Base-by-base conservation (phyloP, 1,140 invertebrate species). In the Panagrolaimus sp. region DNA sequence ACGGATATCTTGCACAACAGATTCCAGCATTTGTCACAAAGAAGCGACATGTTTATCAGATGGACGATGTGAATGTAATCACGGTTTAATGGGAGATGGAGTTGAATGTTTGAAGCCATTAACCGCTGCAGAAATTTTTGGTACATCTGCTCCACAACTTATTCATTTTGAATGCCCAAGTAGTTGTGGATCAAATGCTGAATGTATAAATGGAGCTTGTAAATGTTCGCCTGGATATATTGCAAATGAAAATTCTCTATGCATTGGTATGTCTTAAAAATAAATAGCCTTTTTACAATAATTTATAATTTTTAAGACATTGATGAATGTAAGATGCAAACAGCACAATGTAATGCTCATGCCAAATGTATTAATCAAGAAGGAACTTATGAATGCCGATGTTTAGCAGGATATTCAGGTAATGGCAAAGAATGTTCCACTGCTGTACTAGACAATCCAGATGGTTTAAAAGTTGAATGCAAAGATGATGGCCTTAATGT, bases 181-280 rank as follows among this genome's bases (percentile, higher is more conserved):
- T 31, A 25, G 46, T 51, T 80, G 78, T 47, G 71, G 71, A 51
- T 9, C 38, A 5, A 62, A 83, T 20, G n/a, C 74, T 2, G 68
- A 81, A 9, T 81, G 78, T 51, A 65, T 81, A 25, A 71, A 68
- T 38, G 78, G 80, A 5, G 78, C 70, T 31, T 80, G 78, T 64
- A 68, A 67, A 63, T 80, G 78, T 46, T 45, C 61, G 16, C 48
- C 64, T 66, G 78, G 78, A 46, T 80, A 63, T 66, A 51, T 66
- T 27, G 43, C 46, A 0, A 66, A 77, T 48, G 16, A 53, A 16
- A 67, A 80, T 44, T 75, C 72, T 11, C 51, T 53, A 13, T 78
- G 76, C 51, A 43, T 14, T 3, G 75, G 74, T 75, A 69, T 46
- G 57, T 70, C n/a, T n/a, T n/a, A 57, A 57, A 57, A 57, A 25